Evolutionary conservation across 2,113 vertebrate species (phyloP).

Genomic region (Mesembrinibis cayennensis): DNA sequence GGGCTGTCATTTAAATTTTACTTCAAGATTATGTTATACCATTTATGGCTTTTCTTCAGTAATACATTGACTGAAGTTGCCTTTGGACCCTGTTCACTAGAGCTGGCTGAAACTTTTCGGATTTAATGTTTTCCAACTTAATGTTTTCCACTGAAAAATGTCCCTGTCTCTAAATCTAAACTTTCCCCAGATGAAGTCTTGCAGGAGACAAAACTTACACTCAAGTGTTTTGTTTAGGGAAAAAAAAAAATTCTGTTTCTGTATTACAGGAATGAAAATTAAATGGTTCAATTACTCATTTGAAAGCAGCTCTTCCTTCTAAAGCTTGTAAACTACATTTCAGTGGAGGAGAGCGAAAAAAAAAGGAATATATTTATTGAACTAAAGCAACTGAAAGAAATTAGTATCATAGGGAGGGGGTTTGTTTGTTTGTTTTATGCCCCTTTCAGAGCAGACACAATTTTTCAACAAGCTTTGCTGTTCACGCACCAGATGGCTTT

Average conservation of each 20-base stretch:
- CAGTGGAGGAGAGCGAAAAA: not conserved
- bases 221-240: not conserved
- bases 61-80: not conserved
- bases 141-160: not conserved
- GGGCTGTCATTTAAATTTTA: not conserved
- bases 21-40: not conserved
- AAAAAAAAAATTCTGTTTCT: not conserved
- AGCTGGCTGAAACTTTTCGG: not conserved
- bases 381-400: not conserved
- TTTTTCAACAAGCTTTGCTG: slow-evolving; percentile 30
- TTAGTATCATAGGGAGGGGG: not conserved
- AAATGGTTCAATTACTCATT: not conserved
- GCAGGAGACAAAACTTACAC: not conserved
- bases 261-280: not conserved
- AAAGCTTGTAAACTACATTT: not conserved
- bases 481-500: slow-evolving; percentile 37
- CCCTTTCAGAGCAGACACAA: not conserved
- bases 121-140: not conserved
- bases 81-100: not conserved
- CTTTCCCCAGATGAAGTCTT: not conserved
- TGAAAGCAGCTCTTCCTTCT: not conserved
- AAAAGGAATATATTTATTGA: not conserved
- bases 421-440: slow-evolving; percentile 49
- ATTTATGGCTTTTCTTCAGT: not conserved
- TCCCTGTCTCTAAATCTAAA: not conserved